These are phyloP conservation scores for Sebastes goodei DNA, from an alignment of 2,797 vertebrate species.

Conservation along the genomic window DNA sequence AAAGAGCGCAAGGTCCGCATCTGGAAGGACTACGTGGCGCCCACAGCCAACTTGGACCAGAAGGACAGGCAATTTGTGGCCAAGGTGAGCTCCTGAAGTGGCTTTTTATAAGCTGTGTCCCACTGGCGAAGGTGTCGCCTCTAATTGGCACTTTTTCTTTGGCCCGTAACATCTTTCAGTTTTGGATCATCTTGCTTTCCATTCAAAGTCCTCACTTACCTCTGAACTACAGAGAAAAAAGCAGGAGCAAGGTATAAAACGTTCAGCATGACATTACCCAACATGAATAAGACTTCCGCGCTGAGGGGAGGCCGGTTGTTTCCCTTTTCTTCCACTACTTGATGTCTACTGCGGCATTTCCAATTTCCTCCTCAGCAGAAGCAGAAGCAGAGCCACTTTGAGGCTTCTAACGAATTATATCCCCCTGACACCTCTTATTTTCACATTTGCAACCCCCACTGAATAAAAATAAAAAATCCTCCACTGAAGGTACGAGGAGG, in stretches of 20 bases:
- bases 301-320: not conserved
- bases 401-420: constrained; percentile 38
- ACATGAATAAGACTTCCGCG: not conserved
- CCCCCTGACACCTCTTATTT: constrained; percentile 41
- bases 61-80: constrained; percentile 98
- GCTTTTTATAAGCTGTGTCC: constrained; percentile 7
- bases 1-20: constrained; percentile 95
- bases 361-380: constrained; percentile 42
- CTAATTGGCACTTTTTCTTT: not conserved
- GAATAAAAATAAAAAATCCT: constrained; percentile 14
- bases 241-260: constrained; percentile 1
- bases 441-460: constrained; percentile 29
- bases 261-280: constrained; percentile 7
- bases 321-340: not conserved
- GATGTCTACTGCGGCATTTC: constrained; percentile 27
- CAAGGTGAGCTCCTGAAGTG: constrained; percentile 85
- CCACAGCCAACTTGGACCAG: constrained; percentile 95
- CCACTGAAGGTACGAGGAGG: constrained; percentile 32
- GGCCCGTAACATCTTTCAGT: constrained; percentile 2
- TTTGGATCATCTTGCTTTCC: not conserved
- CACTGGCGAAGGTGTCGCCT: not conserved
- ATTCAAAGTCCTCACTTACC: not conserved
- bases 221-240: not conserved
- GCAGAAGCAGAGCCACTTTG: constrained; percentile 26
- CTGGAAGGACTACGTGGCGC: constrained; percentile 98